Percentiles rank a stretch among this genome's conserved stretches.
phyloP scores from a whole-genome alignment of 2,888 invertebrate species.

The Epistrophe grossulariae region DNA sequence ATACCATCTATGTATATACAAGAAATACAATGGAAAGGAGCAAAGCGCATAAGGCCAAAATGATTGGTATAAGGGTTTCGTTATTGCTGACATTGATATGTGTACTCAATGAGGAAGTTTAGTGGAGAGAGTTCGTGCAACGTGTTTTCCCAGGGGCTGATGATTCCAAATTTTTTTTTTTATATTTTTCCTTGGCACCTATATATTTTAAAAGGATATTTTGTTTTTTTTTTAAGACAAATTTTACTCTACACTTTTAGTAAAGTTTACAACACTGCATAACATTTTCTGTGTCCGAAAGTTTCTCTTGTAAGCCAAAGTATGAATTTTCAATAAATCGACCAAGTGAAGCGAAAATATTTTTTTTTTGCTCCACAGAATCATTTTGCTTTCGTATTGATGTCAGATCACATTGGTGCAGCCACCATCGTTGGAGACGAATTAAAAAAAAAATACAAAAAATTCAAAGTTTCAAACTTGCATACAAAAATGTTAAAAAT shows the following conservation, averaged over 20 bases:
- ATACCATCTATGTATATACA: not conserved
- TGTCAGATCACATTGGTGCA: constrained; percentile 32
- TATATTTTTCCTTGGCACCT: constrained; percentile 8
- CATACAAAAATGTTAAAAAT: constrained; percentile 69
- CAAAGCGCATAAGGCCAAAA: constrained; percentile 20
- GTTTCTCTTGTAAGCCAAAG: not conserved
- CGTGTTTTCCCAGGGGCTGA: constrained; percentile 5
- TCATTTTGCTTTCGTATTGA: constrained; percentile 20
- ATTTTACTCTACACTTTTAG: not conserved
- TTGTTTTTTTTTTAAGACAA: not conserved
- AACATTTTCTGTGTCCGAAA: constrained; percentile 20
- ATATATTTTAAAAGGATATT: not conserved
- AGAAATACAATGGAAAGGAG: constrained; percentile 8
- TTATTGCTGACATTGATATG: constrained; percentile 68
- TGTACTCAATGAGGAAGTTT: constrained; percentile 53
- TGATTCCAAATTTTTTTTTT: not conserved
- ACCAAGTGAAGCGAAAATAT: constrained; percentile 40
- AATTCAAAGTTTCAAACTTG: constrained; percentile 62
- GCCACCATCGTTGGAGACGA: not conserved
- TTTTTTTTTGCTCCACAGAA: not conserved
- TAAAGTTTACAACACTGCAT: constrained; percentile 10
- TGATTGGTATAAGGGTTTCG: constrained; percentile 33
- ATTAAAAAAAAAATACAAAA: not conserved
- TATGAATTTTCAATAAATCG: constrained; percentile 55
- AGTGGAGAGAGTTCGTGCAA: constrained; percentile 35